These are phyloP conservation scores for Camponotus fellah DNA, from an alignment of 2,888 invertebrate species.

Conservation along the genomic window DNA sequence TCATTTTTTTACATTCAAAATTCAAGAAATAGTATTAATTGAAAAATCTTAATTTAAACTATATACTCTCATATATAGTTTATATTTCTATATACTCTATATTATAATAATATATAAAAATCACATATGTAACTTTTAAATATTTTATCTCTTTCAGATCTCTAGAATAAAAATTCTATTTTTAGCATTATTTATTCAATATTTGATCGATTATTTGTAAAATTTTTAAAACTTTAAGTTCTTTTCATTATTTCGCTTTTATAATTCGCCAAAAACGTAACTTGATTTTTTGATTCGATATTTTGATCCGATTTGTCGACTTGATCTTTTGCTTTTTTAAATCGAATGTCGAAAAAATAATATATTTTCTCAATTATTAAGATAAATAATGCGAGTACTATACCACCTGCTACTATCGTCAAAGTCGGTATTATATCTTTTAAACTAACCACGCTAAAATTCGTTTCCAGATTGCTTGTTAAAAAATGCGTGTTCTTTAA, in stretches of 20 bases:
- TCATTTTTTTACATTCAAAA: neutral
- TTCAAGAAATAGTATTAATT: neutral
- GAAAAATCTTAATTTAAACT: neutral
- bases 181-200: neutral
- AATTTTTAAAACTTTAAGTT: neutral
- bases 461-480: neutral
- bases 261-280: neutral
- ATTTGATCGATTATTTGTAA: neutral
- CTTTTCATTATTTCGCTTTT: neutral
- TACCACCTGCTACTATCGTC: constrained; percentile 70
- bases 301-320: neutral
- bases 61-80: too few species aligned
- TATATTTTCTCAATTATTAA: constrained; percentile 70
- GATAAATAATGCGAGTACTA: constrained; percentile 66
- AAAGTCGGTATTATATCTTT: constrained; percentile 74
- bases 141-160: neutral
- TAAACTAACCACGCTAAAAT: constrained; percentile 63
- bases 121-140: neutral
- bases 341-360: neutral
- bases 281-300: neutral
- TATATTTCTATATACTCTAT: neutral
- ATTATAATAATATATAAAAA: neutral
- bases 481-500: constrained; percentile 64
- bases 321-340: neutral
- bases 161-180: neutral